Base-by-base conservation (phyloP, 2,113 vertebrate genomes). In the Rafetus swinhoei region DNA sequence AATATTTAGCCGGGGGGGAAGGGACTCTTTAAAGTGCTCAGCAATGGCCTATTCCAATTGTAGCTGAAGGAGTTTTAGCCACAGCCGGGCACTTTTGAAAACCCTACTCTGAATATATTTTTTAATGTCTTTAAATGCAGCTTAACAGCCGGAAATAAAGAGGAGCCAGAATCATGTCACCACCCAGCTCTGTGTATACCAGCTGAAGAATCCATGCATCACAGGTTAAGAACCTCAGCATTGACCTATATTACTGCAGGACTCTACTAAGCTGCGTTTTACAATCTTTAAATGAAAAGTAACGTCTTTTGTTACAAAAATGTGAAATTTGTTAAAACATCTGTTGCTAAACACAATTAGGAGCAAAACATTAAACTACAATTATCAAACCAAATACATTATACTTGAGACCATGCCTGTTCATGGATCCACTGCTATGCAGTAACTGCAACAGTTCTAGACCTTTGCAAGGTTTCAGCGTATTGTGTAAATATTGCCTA, bases 31-130 rank as follows among this genome's bases (percentile, higher is more conserved):
- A 84, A 89, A 88, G 76, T 14, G 29, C 0, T 74, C 79, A 89
- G 79, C 81, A 79, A 4, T 0, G 3, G 87, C 22, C 74, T 86
- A 79, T 18, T 79, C 50, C 76, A 15, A 5, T 65, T 85, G 62
- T 32, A 3, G 14, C 14, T 74, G 77, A 29, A 62, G 94, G 18
- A 86, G 87, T 84, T 87, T 93, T 69, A 81, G 9, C n/a, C n/a
- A 72, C 9, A 21, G n/a, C 18, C 18, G n/a, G n/a, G n/a, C 65
- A 19, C 65, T 72, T 35, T 72, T 35, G n/a, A 69, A 72, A 35
- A 72, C 18, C 65, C 8, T 32, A 69, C n/a, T 72, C 18, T 72
- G 18, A 72, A 72, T 72, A 21, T 35, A 35, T 35, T 35, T 72
- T 72, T 19, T 35, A 10, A 35, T n/a, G 19, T 72, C 65, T 72